A percentile compares a stretch with the other conserved stretches of the same genome.
These are phyloP conservation scores for Buathra laborator DNA, from an alignment of 2,888 invertebrate genomes.

Conservation along the genomic window DNA sequence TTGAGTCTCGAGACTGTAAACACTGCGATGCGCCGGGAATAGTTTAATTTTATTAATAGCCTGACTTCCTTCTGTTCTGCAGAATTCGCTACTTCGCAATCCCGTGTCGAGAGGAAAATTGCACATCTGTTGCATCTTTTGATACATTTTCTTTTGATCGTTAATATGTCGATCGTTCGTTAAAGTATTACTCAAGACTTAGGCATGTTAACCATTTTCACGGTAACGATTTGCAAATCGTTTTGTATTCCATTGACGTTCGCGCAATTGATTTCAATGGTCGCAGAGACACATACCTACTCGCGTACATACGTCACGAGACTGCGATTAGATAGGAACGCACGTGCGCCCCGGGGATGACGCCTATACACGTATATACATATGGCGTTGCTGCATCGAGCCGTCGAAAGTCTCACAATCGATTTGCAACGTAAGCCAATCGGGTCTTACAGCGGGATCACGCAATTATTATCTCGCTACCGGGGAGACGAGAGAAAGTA, in stretches of 20 bases:
- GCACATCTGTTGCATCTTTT: too few species aligned
- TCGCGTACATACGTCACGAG: constrained; percentile 7
- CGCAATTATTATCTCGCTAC: constrained; percentile 59
- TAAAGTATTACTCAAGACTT: background rate
- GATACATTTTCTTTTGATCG: background rate
- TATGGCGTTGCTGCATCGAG: constrained; percentile 9
- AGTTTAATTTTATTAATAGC: too few species aligned
- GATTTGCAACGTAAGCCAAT: constrained; percentile 41
- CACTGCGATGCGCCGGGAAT: constrained; percentile 47
- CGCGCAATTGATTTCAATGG: constrained; percentile 11
- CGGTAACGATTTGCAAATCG: background rate
- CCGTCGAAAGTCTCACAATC: constrained; percentile 49
- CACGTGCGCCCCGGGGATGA: constrained; percentile 30
- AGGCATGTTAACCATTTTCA: background rate
- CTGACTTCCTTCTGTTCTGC: too few species aligned
- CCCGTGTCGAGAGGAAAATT: constrained; percentile 34
- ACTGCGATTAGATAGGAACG: background rate
- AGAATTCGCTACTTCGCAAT: constrained; percentile 29
- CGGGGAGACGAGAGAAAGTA: constrained; percentile 69
- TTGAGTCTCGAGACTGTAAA: constrained; percentile 58
- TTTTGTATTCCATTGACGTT: background rate
- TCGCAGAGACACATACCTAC: background rate
- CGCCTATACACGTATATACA: background rate
- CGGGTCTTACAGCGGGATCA: constrained; percentile 50
- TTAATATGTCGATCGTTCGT: background rate